A percentile compares a stretch with the other conserved stretches of the same genome.
Conservation (phyloP, 2,888 invertebrate species). For the Horisme vitalbata region DNA sequence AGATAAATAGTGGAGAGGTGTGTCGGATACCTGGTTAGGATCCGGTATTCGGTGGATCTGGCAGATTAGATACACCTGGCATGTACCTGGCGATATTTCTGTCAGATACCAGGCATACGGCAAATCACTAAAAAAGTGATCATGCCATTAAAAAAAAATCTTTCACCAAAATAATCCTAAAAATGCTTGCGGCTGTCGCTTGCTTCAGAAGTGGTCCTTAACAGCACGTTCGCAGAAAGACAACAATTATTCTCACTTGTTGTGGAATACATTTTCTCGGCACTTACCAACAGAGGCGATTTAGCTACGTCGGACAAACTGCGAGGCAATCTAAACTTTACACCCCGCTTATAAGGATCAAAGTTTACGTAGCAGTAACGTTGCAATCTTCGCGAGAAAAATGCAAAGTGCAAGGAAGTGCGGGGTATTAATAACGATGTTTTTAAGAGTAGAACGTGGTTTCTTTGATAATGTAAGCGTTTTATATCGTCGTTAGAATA, state of each 20-base stretch:
- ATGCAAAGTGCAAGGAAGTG: slow-evolving; percentile 65
- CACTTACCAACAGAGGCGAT: slow-evolving; percentile 73
- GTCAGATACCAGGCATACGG: too few species aligned
- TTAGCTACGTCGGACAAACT: slow-evolving; percentile 64
- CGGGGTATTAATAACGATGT: slow-evolving; percentile 50
- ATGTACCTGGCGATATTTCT: too few species aligned
- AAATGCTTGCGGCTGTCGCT: too few species aligned
- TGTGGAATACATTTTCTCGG: slow-evolving; percentile 75
- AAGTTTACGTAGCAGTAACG: slow-evolving; percentile 31
- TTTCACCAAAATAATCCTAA: too few species aligned
- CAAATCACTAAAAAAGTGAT: too few species aligned
- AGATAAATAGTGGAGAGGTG: too few species aligned
- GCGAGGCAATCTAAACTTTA: slow-evolving; percentile 60
- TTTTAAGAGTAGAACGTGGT: slow-evolving; percentile 12
- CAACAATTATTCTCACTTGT: slow-evolving; percentile 77
- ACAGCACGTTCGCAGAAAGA: slow-evolving; percentile 52
- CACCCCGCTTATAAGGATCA: slow-evolving; percentile 42
- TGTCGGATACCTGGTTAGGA: too few species aligned
- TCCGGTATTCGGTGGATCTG: too few species aligned
- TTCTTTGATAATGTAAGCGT: slow-evolving; percentile 5
- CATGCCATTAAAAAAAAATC: too few species aligned
- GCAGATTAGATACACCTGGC: too few species aligned
- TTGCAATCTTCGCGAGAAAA: slow-evolving; percentile 56
- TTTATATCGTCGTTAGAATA: slow-evolving; percentile 3
- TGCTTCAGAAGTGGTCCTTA: slow-evolving; percentile 18